These are phyloP conservation scores for Mesochorus sp. DNA, from an alignment of 2,888 invertebrate species.

Conservation along the genomic window DNA sequence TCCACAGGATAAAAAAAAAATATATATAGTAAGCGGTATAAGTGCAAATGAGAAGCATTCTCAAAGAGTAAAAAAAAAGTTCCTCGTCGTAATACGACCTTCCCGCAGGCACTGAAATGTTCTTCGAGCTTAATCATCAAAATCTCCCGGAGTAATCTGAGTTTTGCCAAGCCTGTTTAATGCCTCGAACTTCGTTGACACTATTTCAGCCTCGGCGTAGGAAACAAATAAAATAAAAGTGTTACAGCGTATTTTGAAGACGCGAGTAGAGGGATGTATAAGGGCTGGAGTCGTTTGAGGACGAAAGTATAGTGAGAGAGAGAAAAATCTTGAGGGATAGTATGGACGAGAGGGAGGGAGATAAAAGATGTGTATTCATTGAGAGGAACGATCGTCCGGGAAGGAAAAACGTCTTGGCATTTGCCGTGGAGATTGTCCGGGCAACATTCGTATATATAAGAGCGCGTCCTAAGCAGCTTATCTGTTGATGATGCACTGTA, in stretches of 20 bases:
- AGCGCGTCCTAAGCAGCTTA: constrained; percentile 77
- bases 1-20: too few species aligned
- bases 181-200: constrained; percentile 46
- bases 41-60: background rate
- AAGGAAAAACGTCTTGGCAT: constrained; percentile 59
- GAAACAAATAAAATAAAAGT: background rate
- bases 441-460: constrained; percentile 74
- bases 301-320: background rate
- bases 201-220: constrained; percentile 16
- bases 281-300: background rate
- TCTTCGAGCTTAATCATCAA: background rate
- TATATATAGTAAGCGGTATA: background rate
- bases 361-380: constrained; percentile 21
- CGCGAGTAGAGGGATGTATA: background rate
- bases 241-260: background rate
- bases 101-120: too few species aligned
- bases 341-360: background rate
- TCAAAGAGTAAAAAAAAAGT: too few species aligned
- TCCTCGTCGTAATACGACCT: too few species aligned
- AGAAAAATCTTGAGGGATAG: constrained; percentile 5
- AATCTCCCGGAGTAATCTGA: constrained; percentile 43
- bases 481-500: constrained; percentile 79
- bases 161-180: constrained; percentile 38
- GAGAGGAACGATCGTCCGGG: constrained; percentile 27
- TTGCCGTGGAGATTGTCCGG: constrained; percentile 60